Conservation (phyloP, 30 jellyfish, hydroid and myxozoan genomes). For the Rhopilema esculentum region DNA sequence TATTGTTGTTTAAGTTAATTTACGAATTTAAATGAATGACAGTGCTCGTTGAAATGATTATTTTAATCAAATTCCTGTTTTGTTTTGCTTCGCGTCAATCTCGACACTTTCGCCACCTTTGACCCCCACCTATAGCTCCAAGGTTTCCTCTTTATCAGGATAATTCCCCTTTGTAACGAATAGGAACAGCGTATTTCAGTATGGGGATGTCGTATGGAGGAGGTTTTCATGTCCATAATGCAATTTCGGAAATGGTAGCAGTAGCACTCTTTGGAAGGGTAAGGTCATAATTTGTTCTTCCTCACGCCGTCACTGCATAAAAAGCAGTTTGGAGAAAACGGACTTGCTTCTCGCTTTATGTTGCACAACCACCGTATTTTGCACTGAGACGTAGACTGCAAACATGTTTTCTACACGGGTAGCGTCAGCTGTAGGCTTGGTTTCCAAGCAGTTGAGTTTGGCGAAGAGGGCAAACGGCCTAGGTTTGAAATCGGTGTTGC, state of each 20-base stretch:
- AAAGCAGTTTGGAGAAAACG: not conserved
- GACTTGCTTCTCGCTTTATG: not conserved
- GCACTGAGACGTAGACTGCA: not conserved
- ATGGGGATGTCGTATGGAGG: not conserved
- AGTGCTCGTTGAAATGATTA: too few relatives aligned
- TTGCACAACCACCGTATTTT: not conserved
- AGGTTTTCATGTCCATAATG: not conserved
- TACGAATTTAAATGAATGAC: too few relatives aligned
- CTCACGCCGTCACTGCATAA: not conserved
- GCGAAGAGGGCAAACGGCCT: conserved; percentile 27
- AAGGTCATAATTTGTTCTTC: not conserved
- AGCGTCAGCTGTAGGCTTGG: conserved; percentile 17
- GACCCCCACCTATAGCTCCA: not conserved
- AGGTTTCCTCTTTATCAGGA: not conserved
- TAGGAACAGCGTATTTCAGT: not conserved
- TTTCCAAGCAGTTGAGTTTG: not conserved
- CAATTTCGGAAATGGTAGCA: not conserved
- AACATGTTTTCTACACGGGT: conserved; percentile 29
- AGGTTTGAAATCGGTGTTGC: conserved; percentile 1
- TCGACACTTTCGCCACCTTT: not conserved
- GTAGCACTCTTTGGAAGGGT: not conserved
- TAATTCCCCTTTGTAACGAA: not conserved
- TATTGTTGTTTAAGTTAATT: too few relatives aligned
- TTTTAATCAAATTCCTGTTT: too few relatives aligned
- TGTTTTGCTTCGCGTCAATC: not conserved